A percentile compares a stretch with the other conserved stretches of the same genome.
phyloP scores from a whole-genome alignment of 2,113 vertebrate species.

The Micronisus gabar region DNA sequence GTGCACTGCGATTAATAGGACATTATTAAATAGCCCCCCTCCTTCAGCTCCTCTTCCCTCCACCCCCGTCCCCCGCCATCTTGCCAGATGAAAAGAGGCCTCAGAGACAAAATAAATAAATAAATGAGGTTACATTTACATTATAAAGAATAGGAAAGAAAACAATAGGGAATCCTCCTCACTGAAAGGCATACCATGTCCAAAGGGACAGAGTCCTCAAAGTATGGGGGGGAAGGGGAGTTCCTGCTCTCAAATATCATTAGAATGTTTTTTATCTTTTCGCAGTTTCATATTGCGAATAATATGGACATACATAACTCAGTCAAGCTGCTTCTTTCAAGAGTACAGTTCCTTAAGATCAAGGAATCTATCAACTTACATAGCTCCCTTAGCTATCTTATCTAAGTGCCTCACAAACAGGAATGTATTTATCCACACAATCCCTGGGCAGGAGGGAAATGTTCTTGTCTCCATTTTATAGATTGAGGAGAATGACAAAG shows the following conservation, averaged over 20 bases:
- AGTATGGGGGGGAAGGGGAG: slow-evolving; percentile 13
- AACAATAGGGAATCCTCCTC: slow-evolving; percentile 65
- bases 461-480: slow-evolving; percentile 27
- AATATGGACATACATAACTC: slow-evolving; percentile 39
- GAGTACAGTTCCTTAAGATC: slow-evolving; percentile 47
- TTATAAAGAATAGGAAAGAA: slow-evolving; percentile 63
- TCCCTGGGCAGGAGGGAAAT: neutral
- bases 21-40: slow-evolving; percentile 71
- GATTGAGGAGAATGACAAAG: neutral
- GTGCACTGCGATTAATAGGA: slow-evolving; percentile 69
- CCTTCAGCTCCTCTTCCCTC: neutral
- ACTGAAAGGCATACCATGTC: slow-evolving; percentile 42
- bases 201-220: slow-evolving; percentile 48
- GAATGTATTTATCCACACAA: slow-evolving; percentile 7
- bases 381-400: slow-evolving; percentile 53
- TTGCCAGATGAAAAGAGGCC: slow-evolving; percentile 59
- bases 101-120: slow-evolving; percentile 56
- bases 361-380: slow-evolving; percentile 56
- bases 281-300: slow-evolving; percentile 41
- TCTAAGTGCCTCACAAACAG: slow-evolving; percentile 45
- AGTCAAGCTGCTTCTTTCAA: slow-evolving; percentile 44
- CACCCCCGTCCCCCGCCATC: neutral
- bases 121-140: slow-evolving; percentile 64
- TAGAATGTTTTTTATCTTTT: slow-evolving; percentile 60
- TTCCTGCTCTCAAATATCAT: slow-evolving; percentile 53